Evolutionary conservation across 2,113 vertebrate genomes (phyloP).

Genomic region (Diglossa brunneiventris): DNA sequence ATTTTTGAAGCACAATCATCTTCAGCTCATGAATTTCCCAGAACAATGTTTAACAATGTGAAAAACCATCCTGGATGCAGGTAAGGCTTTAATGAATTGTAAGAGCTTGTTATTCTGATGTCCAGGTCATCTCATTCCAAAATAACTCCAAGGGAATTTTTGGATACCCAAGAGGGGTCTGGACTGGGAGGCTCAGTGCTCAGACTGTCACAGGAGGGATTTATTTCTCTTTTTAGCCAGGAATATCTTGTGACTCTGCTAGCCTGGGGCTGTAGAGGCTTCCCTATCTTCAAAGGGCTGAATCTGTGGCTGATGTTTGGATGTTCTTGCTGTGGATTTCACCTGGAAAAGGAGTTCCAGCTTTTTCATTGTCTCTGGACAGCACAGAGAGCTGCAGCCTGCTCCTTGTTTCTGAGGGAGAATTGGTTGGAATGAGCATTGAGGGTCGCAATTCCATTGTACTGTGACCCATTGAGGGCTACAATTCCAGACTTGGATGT

Average conservation of each 20-base stretch:
- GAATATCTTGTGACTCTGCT: neutral
- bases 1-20: neutral
- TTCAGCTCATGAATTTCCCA: neutral
- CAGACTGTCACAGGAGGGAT: neutral
- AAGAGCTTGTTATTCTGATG: neutral
- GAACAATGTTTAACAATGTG: neutral
- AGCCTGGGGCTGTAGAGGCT: neutral
- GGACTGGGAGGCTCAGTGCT: neutral
- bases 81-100: neutral
- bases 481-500: neutral
- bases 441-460: neutral
- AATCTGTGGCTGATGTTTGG: neutral
- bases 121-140: neutral
- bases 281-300: neutral
- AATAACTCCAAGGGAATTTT: neutral
- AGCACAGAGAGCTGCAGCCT: neutral
- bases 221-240: neutral
- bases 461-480: neutral
- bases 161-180: neutral
- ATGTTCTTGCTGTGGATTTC: neutral
- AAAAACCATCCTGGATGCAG: neutral
- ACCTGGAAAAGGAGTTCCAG: neutral
- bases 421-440: rapidly evolving
- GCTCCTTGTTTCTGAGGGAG: neutral
- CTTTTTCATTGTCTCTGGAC: neutral